Conservation (phyloP, 2,888 invertebrate genomes). For the Machimus atricapillus region DNA sequence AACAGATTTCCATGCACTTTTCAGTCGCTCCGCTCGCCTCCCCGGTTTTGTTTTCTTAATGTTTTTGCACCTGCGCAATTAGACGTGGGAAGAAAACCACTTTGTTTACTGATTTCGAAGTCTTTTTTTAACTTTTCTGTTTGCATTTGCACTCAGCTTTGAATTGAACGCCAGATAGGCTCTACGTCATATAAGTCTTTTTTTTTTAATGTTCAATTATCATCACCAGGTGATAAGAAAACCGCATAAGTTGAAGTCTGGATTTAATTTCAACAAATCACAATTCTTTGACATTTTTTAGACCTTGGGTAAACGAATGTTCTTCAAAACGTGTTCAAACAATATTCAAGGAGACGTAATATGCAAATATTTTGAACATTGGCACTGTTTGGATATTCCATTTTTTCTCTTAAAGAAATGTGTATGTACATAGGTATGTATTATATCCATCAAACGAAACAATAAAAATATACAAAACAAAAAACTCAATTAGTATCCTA, state of each 20-base stretch:
- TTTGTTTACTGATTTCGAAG: neutral
- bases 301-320: neutral
- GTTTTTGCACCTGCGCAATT: constrained; percentile 30
- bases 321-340: neutral
- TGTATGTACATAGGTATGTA: too few relatives aligned
- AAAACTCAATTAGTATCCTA: too few relatives aligned
- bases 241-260: neutral
- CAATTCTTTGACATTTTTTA: neutral
- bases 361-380: neutral
- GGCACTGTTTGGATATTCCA: neutral
- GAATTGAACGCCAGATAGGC: neutral
- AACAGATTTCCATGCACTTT: constrained; percentile 15
- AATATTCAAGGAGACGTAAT: neutral
- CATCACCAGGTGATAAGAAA: neutral
- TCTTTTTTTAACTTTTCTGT: neutral
- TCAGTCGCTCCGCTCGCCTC: neutral
- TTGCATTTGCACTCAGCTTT: neutral
- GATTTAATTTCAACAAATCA: neutral
- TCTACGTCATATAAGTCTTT: neutral
- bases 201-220: neutral
- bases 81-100: neutral
- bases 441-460: too few relatives aligned
- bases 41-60: constrained; percentile 11
- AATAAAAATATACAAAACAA: too few relatives aligned
- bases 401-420: neutral